These are phyloP conservation scores for Troides aeacus DNA, from an alignment of 2,888 invertebrate species.

Conservation along the genomic window DNA sequence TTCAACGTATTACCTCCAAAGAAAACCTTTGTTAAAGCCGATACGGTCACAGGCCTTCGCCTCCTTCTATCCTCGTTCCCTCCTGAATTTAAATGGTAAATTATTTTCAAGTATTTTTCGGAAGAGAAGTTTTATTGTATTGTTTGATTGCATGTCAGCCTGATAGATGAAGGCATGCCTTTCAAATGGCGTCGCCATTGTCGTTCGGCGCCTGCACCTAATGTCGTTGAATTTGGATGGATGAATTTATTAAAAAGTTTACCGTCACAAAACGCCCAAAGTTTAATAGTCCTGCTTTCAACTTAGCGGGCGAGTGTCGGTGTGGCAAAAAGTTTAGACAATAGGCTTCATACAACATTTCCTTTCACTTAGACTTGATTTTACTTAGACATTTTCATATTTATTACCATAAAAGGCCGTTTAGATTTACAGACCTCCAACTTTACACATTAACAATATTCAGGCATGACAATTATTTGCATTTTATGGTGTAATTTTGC, in stretches of 20 bases:
- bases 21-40: slow-evolving; percentile 68
- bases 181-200: slow-evolving; percentile 68
- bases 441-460: slow-evolving; percentile 10
- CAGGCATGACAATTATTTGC: slow-evolving; percentile 2
- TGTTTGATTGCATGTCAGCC: slow-evolving; percentile 79
- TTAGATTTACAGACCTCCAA: slow-evolving; percentile 22
- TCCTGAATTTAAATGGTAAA: slow-evolving; percentile 78
- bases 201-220: slow-evolving; percentile 58
- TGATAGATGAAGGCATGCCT: slow-evolving; percentile 74
- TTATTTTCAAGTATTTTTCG: slow-evolving; percentile 80
- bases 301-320: slow-evolving; percentile 48
- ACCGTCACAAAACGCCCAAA: slow-evolving; percentile 48
- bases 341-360: slow-evolving; percentile 46
- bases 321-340: slow-evolving; percentile 54
- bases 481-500: slow-evolving; percentile 1
- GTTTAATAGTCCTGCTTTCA: slow-evolving; percentile 64
- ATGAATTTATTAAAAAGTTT: slow-evolving; percentile 76
- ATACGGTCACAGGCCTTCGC: slow-evolving; percentile 42
- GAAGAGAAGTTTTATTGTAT: slow-evolving; percentile 78
- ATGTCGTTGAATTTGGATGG: slow-evolving; percentile 61
- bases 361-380: slow-evolving; percentile 41
- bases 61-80: slow-evolving; percentile 52
- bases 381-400: slow-evolving; percentile 32
- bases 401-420: slow-evolving; percentile 22
- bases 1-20: slow-evolving; percentile 54